Conservation (phyloP, 2,888 invertebrate genomes). For the Cheiracanthium punctorium region DNA sequence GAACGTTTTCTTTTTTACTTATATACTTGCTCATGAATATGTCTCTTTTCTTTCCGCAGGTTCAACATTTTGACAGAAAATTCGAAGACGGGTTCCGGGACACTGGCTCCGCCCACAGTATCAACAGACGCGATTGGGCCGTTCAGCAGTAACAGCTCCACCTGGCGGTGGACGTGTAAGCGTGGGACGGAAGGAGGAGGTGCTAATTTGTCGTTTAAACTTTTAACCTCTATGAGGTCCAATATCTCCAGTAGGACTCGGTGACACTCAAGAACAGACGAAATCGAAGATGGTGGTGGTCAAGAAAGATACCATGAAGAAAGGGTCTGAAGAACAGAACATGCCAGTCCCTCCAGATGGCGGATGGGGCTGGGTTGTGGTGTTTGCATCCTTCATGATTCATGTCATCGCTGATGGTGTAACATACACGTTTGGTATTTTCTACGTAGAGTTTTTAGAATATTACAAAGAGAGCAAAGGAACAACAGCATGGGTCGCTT, state of each 20-base stretch:
- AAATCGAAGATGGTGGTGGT: slow-evolving; percentile 42
- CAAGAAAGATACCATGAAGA: slow-evolving; percentile 33
- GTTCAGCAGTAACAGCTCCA: slow-evolving; percentile 29
- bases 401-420: slow-evolving; percentile 95
- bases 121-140: slow-evolving; percentile 41
- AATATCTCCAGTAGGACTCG: slow-evolving; percentile 17
- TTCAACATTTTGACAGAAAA: background rate
- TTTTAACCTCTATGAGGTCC: slow-evolving; percentile 43
- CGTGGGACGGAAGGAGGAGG: slow-evolving; percentile 37
- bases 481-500: slow-evolving; percentile 93
- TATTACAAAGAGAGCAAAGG: slow-evolving; percentile 90
- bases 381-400: slow-evolving; percentile 96
- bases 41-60: background rate
- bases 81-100: slow-evolving; percentile 47
- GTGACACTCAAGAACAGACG: slow-evolving; percentile 21
- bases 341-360: slow-evolving; percentile 82
- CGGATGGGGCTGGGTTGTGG: slow-evolving; percentile 96
- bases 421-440: slow-evolving; percentile 97
- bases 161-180: slow-evolving; percentile 56
- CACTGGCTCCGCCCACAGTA: slow-evolving; percentile 52
- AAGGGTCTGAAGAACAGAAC: slow-evolving; percentile 7
- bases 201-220: background rate
- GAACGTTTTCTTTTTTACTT: no score
- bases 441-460: slow-evolving; percentile 88
- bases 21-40: background rate